Evolutionary conservation across 1,140 invertebrate species (phyloP), one percentile per base, ranked within the genome.

Genomic region (Sycophaga agraensis): DNA sequence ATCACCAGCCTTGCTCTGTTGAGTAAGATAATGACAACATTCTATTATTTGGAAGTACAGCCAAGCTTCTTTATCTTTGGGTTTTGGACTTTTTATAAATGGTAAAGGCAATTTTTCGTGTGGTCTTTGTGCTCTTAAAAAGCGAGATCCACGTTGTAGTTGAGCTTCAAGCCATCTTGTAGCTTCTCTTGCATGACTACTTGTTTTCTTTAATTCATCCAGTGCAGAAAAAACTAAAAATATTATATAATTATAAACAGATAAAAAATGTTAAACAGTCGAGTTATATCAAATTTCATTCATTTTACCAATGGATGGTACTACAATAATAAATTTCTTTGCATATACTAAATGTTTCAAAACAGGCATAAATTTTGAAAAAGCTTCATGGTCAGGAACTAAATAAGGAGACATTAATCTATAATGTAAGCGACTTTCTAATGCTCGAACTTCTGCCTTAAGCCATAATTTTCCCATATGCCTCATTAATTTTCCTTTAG

Each of bases 161-260:
- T 96, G 92, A 21, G 83, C 77, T 76, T 96, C 94, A 48, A 97
- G 78, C 93, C 94, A 96, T 64, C 94, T 88, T 50, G 94, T 96
- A 2, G 91, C 92, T 73, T 95, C 92, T 48, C 94, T 83, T 0
- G 93, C 93, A 65, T 87, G 84, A 55, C 85, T 84, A 65, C 84
- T 89, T 71, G 86, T 88, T 65, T 87, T 89, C 79, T 97, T 96
- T 50, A 93, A 75, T 57, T 91, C 88, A 73, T 96, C 93, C 70
- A 96, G 79, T 45, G 89, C 88, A 66, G 91, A 91, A 53, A 96
- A 86, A 40, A 96, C 93, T 96, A 74, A 34, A 74, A 70, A 63
- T 24, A n/a, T 4, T 26, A 24, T 26, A 26, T 28, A 49, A 69
- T 63, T 26, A 46, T 43, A 65, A 69, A 49, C 46, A 14, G 45